A percentile compares a stretch with the other conserved stretches of the same genome.
Conservation (phyloP, 1,140 invertebrate genomes). For the Cotesia glomerata region DNA sequence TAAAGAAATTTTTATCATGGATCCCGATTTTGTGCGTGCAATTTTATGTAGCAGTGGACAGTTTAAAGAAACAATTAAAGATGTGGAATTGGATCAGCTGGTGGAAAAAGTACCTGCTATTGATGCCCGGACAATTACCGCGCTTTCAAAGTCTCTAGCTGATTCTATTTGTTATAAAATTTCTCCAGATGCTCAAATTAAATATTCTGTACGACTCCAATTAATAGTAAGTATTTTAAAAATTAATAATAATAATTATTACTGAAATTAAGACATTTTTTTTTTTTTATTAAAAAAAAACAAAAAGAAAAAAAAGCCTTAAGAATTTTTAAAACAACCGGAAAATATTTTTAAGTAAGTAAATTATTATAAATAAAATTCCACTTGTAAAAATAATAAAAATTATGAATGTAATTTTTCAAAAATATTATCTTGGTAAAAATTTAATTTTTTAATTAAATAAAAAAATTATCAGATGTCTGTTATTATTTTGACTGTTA, state of each 20-base stretch:
- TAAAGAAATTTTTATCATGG: conserved; percentile 16
- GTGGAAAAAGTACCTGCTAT: conserved; percentile 19
- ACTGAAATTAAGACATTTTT: too few relatives aligned
- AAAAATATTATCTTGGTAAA: too few relatives aligned
- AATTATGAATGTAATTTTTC: too few relatives aligned
- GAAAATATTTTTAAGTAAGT: too few relatives aligned
- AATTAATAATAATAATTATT: too few relatives aligned
- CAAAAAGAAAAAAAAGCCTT: too few relatives aligned
- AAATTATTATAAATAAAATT: too few relatives aligned
- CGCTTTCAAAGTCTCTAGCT: conserved; percentile 26
- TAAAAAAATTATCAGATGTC: too few relatives aligned
- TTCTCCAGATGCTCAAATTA: conserved; percentile 28
- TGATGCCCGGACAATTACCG: not conserved
- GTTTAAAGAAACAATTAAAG: not conserved
- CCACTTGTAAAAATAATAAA: too few relatives aligned
- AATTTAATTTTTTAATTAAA: too few relatives aligned
- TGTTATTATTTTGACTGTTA: too few relatives aligned
- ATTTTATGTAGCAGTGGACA: conserved; percentile 17
- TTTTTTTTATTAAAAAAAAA: not conserved
- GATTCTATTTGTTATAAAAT: conserved; percentile 31
- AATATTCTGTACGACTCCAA: conserved; percentile 33
- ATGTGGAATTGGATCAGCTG: conserved; percentile 1
- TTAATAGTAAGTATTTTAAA: conserved; percentile 36
- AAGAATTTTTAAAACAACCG: too few relatives aligned
- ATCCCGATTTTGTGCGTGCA: not conserved